Conservation (phyloP, 1,140 invertebrate genomes). For the Scaptomyza pallida region DNA sequence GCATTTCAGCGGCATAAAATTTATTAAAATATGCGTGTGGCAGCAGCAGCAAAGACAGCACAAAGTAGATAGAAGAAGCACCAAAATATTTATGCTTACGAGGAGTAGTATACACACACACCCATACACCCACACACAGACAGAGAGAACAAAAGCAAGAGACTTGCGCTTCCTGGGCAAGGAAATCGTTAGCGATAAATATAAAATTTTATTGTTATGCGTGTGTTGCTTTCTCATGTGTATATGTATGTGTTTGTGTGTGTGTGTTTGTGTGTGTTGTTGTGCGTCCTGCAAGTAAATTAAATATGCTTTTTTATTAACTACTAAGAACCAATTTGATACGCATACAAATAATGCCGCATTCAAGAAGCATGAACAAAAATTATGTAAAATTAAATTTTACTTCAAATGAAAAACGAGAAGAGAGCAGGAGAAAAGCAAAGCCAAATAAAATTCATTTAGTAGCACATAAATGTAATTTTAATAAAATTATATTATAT, state of each 20-base stretch:
- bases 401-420: conserved; percentile 50
- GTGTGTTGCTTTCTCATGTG: conserved; percentile 50
- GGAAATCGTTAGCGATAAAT: conserved; percentile 81
- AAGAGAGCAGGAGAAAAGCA: conserved; percentile 44
- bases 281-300: conserved; percentile 66
- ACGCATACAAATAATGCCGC: conserved; percentile 77
- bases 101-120: conserved; percentile 42
- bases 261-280: conserved; percentile 20
- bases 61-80: conserved; percentile 50
- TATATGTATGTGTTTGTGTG: conserved; percentile 22
- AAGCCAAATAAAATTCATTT: conserved; percentile 79
- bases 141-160: conserved; percentile 27
- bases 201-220: conserved; percentile 82
- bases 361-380: conserved; percentile 50
- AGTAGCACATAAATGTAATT: conserved; percentile 71
- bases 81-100: conserved; percentile 68
- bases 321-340: conserved; percentile 83
- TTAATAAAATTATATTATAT: conserved; percentile 59
- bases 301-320: conserved; percentile 83
- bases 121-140: conserved; percentile 41
- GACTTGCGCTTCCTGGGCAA: conserved; percentile 40
- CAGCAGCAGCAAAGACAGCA: conserved; percentile 53
- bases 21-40: conserved; percentile 78
- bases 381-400: conserved; percentile 78
- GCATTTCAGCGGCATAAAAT: conserved; percentile 80